These are phyloP conservation scores for Rhingia campestris DNA, from an alignment of 2,888 invertebrate species.

Conservation along the genomic window DNA sequence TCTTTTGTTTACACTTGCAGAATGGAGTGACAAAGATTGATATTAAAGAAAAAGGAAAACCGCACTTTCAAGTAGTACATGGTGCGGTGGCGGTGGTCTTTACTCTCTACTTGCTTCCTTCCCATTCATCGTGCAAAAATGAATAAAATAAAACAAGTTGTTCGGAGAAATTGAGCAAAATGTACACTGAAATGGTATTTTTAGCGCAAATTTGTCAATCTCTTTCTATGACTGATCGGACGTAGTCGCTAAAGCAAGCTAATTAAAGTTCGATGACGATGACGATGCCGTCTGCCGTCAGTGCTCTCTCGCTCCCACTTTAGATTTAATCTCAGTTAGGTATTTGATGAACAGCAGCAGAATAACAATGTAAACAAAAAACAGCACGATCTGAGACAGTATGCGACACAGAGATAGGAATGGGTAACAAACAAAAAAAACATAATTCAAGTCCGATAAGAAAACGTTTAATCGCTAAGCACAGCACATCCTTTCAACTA, in stretches of 20 bases:
- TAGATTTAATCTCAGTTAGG: constrained; percentile 26
- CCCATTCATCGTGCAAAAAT: constrained; percentile 49
- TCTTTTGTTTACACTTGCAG: constrained; percentile 71
- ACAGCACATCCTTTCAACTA: constrained; percentile 29
- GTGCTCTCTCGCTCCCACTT: constrained; percentile 33
- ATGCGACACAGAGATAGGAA: constrained; percentile 44
- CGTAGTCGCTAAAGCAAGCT: constrained; percentile 53
- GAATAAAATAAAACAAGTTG: constrained; percentile 50
- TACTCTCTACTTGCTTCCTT: constrained; percentile 44
- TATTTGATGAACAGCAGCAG: constrained; percentile 33
- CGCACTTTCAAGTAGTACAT: constrained; percentile 41
- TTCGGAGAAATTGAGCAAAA: constrained; percentile 56
- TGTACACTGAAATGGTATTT: constrained; percentile 61
- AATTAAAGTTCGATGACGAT: constrained; percentile 69
- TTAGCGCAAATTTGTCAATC: constrained; percentile 71
- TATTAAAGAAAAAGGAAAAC: constrained; percentile 49
- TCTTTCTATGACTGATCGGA: constrained; percentile 57
- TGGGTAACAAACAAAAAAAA: constrained; percentile 9
- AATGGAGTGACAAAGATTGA: constrained; percentile 54
- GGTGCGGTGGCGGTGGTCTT: constrained; percentile 51
- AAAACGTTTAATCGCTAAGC: constrained; percentile 19
- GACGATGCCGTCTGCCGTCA: constrained; percentile 29
- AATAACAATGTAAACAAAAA: constrained; percentile 53
- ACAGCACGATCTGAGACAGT: constrained; percentile 28
- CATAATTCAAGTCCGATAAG: constrained; percentile 8